Evolutionary conservation across 2,797 vertebrate genomes (phyloP), one percentile per base, ranked within the genome.

Genomic region (Neosilurus mollespiculum): DNA sequence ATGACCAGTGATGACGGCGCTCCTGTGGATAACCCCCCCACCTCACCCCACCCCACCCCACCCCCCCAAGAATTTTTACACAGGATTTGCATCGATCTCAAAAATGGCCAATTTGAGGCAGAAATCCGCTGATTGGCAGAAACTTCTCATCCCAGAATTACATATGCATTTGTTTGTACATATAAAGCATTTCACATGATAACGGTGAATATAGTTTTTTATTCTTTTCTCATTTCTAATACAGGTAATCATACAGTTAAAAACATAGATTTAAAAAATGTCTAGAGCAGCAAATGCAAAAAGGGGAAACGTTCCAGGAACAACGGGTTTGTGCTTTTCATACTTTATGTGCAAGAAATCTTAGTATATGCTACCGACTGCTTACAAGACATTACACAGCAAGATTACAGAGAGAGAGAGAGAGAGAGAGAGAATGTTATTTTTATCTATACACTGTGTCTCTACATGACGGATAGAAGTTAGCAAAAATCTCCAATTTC

Each of bases 241-340:
- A 70, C 80, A 91, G 83, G 88, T 86, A 61, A 82, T 92, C 89
- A 83, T 92, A 87, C 90, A 92, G 91, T 90, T 92, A 92, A 92
- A 94, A 94, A 90, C 92, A 93, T 85, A 88, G 78, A 92, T 88
- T 92, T 81, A 91, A 86, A 94, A 94, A 93, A 87, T 89, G 82
- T 90, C 91, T 89, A 92, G 90, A 91, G 93, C 93, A 94, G 91
- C 92, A 92, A 89, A 93, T 93, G 92, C 91, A 90, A 85, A 87
- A 85, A 78, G 56, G 84, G 83, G 87, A 84, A 86, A 89, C 82
- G 89, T 85, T 84, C 83, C 64, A 89, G 88, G 64, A 88, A 69
- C 11, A 51, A 86, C 82, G 86, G 89, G 82, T 86, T 92, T 93
- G 93, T 94, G 92, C 92, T 93, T 93, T 88, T 66, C 81, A 80